Evolutionary conservation across 1,140 invertebrate species (phyloP), one percentile per base, ranked within the genome.

Genomic region (Drosophila simulans): DNA sequence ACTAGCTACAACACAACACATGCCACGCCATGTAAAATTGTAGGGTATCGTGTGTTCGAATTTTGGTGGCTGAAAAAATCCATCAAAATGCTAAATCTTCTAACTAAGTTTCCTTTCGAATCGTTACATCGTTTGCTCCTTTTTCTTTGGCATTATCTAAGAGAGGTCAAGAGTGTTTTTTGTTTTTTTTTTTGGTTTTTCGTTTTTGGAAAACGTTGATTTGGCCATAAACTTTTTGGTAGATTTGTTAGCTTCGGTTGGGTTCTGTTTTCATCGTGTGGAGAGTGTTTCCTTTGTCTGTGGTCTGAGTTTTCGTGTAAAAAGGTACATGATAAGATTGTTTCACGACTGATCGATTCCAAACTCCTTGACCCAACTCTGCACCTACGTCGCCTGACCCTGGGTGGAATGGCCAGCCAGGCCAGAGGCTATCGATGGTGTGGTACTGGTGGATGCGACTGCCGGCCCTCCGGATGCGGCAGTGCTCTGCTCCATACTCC

Each of bases 241-340:
- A 75, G 60, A 80, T 77, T 80, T 88, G 80, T 77, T 89, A 85
- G 73, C 64, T 78, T 85, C 74, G 82, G 77, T 86, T 85, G 72
- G 80, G 80, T 74, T 84, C 54, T 71, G 56, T 63, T 45, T 54
- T 31, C 20, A 13, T 55, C 39, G 27, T 56, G 51, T 60, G 51
- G 51, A n/a, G 46, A 27, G 46, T 62, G 34, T 55, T 48, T 60
- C 27, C 54, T 40, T 48, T 27, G 27, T 71, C 20, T 49, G 40
- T 66, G 39, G 22, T 60, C 39, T 12, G 40, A 60, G 43, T 83
- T 60, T 60, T 55, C 31, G 55, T 80, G 53, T 64, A 68, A 90
- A 75, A 89, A 88, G 84, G 84, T 88, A 88, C 85, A 60, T 90
- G 85, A 84, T 90, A 70, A 84, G 84, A 88, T 88, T 88, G 84